Base-by-base conservation (phyloP, 2,797 vertebrate species). In the Erithacus rubecula region DNA sequence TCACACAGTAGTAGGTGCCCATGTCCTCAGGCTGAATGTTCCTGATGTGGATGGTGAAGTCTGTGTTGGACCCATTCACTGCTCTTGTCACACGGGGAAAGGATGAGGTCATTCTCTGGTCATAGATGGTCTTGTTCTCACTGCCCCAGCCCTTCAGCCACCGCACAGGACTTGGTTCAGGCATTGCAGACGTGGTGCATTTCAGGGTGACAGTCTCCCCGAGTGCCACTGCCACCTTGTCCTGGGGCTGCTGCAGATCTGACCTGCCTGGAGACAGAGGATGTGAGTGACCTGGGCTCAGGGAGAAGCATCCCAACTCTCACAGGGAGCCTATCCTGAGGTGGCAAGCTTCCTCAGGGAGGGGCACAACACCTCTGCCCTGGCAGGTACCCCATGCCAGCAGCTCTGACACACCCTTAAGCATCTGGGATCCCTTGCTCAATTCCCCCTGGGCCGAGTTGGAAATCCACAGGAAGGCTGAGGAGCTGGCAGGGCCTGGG, bases 41-140 rank as follows among this genome's bases (percentile, higher is more conserved):
- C 3, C 29, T 51, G 67, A 98, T 94, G 87, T 16, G 10, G 94
- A 98, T 96, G 93, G 78, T 87, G 85, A 93, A 97, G 80, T 97
- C 94, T 0, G 0, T 16, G 72, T 39, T 1, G 4, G 87, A 65
- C 2, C 0, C 0, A 2, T 0, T 0, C 14, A 4, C 1, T 1
- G 2, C 37, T 34, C 3, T 27, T 0, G 1, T 90, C 36, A 93
- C 55, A 2, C 51, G 29, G 51, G 52, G 52, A 6, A 21, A 32
- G n/a, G n/a, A n/a, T n/a, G n/a, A n/a, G 10, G 3, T n/a, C n/a
- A n/a, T n/a, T n/a, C n/a, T 37, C 4, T 47, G 65, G 0, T 32
- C 15, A 26, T 78, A 97, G 44, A 97, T 0, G 1, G 68, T 37
- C 59, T 56, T 4, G 2, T 34, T 94, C 23, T 0, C 24, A 14